These are phyloP conservation scores for western clawed frog (Xenopus tropicalis) DNA, from an alignment of 2,113 vertebrate species.

Conservation along the genomic window UCB_Xtro_10.0 CM004450.2:141656001-141656500, in stretches of 20 bases:
- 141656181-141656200: constrained; percentile 78
- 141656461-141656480: constrained; percentile 70
- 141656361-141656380: constrained; percentile 57
- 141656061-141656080: constrained; percentile 63
- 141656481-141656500: constrained; percentile 51
- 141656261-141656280: constrained; percentile 74
- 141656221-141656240: constrained; percentile 62
- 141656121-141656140: constrained; percentile 57
- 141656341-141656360: constrained; percentile 67
- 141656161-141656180: constrained; percentile 81
- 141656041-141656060: constrained; percentile 58
- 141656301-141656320: constrained; percentile 72
- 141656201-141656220: constrained; percentile 74
- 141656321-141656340: constrained; percentile 56
- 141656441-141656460: constrained; percentile 60
- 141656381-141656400: constrained; percentile 60
- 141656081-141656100: constrained; percentile 79
- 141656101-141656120: constrained; percentile 47
- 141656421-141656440: constrained; percentile 57
- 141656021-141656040: constrained; percentile 66
- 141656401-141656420: constrained; percentile 62
- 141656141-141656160: constrained; percentile 58
- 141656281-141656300: constrained; percentile 59
- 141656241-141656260: constrained; percentile 75
- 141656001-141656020: constrained; percentile 81